phyloP scores from a whole-genome alignment of 2,888 invertebrate genomes.

The Caenorhabditis japonica region DNA sequence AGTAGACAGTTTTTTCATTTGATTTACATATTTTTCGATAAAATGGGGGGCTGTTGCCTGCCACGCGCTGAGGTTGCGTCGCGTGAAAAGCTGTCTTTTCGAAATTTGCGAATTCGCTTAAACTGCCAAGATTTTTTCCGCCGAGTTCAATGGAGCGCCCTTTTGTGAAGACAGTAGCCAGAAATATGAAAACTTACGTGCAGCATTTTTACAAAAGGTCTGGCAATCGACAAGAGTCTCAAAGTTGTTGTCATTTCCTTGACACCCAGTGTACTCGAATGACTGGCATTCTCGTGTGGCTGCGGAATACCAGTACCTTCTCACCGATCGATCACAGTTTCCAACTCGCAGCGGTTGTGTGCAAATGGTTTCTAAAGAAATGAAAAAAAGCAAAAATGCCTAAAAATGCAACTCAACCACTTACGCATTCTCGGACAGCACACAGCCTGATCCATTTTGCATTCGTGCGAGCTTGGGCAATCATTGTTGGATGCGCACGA shows the following conservation, averaged over 20 bases:
- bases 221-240: conserved; percentile 68
- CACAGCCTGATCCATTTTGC: conserved; percentile 69
- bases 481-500: conserved; percentile 64
- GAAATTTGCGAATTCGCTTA: no score
- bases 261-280: conserved; percentile 72
- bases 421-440: conserved; percentile 73
- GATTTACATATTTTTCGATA: no score
- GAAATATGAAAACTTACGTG: conserved; percentile 52
- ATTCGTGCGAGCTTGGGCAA: conserved; percentile 71
- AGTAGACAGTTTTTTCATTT: no score
- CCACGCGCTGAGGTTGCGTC: no score
- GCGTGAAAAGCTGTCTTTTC: no score
- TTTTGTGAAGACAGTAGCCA: not conserved
- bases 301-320: conserved; percentile 69
- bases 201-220: conserved; percentile 69
- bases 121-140: no score
- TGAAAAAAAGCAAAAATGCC: conserved; percentile 23
- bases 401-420: conserved; percentile 3
- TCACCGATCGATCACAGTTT: conserved; percentile 67
- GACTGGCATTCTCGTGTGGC: conserved; percentile 69
- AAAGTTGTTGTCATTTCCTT: conserved; percentile 74
- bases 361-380: conserved; percentile 68
- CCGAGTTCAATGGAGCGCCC: no score
- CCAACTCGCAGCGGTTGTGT: conserved; percentile 70
- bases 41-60: no score